phyloP scores from a whole-genome alignment of 2,113 vertebrate species.

The Salvelinus sp. region DNA sequence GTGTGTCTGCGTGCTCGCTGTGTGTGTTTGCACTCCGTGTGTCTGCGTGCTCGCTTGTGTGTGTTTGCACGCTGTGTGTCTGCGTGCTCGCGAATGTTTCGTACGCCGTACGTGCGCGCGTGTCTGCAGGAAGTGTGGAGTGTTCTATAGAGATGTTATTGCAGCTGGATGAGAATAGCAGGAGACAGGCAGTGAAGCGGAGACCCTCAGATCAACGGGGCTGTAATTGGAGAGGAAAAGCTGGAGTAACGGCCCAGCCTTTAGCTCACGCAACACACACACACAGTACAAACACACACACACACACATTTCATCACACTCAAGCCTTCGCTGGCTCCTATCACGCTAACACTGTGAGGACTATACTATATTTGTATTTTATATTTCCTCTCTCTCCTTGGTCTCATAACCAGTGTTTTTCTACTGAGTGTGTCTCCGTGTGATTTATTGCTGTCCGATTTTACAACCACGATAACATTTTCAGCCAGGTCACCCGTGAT shows the following conservation, averaged over 20 bases:
- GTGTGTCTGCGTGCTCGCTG: no score
- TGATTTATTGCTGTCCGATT: conserved; percentile 24
- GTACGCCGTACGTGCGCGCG: neutral
- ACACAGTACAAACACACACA: neutral
- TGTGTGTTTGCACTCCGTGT: no score
- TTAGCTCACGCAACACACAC: conserved; percentile 5
- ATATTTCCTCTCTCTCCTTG: conserved; percentile 7
- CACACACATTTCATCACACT: neutral
- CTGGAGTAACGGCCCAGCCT: neutral
- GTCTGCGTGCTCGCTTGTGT: no score
- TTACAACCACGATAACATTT: conserved; percentile 29
- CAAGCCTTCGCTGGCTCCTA: neutral
- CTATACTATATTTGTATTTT: conserved; percentile 5
- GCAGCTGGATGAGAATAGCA: conserved; percentile 49
- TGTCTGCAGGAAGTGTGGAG: conserved; percentile 13
- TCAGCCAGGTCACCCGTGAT: neutral
- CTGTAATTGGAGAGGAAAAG: conserved; percentile 20
- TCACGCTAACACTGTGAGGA: neutral
- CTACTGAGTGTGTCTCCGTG: conserved; percentile 10
- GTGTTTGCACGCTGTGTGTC: neutral
- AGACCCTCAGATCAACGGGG: conserved; percentile 10
- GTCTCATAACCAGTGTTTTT: neutral
- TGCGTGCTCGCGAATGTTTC: neutral
- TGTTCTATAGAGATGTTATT: conserved; percentile 34
- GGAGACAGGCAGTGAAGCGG: conserved; percentile 23